Evolutionary conservation across 2,113 vertebrate species (phyloP).

Genomic region (Xenus cinereus): DNA sequence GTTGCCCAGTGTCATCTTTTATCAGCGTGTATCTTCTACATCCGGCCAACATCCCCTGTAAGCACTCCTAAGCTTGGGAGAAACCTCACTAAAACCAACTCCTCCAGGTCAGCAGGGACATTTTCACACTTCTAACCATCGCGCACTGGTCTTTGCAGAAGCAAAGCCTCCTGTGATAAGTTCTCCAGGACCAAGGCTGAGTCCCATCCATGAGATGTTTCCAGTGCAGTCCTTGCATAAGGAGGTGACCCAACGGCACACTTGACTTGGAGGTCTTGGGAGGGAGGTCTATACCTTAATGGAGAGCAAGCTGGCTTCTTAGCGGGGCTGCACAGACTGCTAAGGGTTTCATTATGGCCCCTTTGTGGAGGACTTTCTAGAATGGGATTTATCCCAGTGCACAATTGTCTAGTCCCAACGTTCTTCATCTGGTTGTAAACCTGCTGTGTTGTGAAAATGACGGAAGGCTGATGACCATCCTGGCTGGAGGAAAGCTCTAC

Average conservation of each 20-base stretch:
- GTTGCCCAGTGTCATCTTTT: background rate
- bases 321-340: background rate
- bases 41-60: background rate
- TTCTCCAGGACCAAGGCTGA: background rate
- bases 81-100: background rate
- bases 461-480: rapidly evolving
- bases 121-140: rapidly evolving
- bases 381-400: background rate
- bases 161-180: background rate
- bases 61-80: background rate
- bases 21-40: background rate
- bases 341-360: background rate
- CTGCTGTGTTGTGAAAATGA: background rate
- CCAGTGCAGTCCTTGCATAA: background rate
- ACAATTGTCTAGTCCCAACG: background rate
- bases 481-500: background rate
- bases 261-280: background rate
- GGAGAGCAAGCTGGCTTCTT: background rate
- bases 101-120: background rate
- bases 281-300: background rate
- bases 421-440: rapidly evolving
- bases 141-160: too few species aligned
- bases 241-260: too few species aligned
- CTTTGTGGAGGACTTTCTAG: background rate
- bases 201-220: background rate